These are phyloP conservation scores for Epistrophe eligans DNA, from an alignment of 2,888 invertebrate genomes.

Conservation along the genomic window DNA sequence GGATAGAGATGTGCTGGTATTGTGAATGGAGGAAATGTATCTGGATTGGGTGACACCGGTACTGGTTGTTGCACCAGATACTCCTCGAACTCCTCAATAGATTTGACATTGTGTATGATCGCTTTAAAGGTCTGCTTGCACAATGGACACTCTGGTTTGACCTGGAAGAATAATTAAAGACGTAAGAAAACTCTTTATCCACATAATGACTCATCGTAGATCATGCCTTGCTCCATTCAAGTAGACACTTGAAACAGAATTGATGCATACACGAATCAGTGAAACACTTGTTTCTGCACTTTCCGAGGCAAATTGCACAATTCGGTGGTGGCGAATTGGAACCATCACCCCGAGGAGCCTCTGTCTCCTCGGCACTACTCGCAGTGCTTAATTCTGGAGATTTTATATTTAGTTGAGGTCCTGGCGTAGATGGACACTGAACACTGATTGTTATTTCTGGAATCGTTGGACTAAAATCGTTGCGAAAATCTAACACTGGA, in stretches of 20 bases:
- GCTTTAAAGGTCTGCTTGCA: conserved; percentile 96
- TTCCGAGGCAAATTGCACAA: conserved; percentile 96
- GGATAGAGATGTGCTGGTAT: conserved; percentile 63
- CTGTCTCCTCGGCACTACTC: conserved; percentile 66
- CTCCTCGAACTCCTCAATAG: conserved; percentile 94
- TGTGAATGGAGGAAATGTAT: conserved; percentile 51
- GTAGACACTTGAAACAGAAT: conserved; percentile 96
- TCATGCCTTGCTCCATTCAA: conserved; percentile 94
- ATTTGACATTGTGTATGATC: conserved; percentile 96
- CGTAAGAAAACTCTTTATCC: conserved; percentile 10
- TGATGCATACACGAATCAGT: conserved; percentile 96
- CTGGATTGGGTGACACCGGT: conserved; percentile 52
- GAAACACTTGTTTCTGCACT: conserved; percentile 94
- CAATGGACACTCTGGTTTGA: conserved; percentile 96
- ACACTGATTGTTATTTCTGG: conserved; percentile 44
- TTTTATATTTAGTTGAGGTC: conserved; percentile 65
- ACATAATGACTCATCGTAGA: not conserved
- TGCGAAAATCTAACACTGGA: conserved; percentile 67
- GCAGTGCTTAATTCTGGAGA: conserved; percentile 62
- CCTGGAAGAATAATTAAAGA: conserved; percentile 85
- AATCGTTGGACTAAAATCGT: conserved; percentile 49
- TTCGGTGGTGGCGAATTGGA: conserved; percentile 91
- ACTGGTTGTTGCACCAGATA: conserved; percentile 86
- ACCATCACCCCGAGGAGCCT: conserved; percentile 79
- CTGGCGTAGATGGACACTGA: conserved; percentile 69